Conservation (phyloP, 2,113 vertebrate genomes). For the Trochalopteron elliotii region DNA sequence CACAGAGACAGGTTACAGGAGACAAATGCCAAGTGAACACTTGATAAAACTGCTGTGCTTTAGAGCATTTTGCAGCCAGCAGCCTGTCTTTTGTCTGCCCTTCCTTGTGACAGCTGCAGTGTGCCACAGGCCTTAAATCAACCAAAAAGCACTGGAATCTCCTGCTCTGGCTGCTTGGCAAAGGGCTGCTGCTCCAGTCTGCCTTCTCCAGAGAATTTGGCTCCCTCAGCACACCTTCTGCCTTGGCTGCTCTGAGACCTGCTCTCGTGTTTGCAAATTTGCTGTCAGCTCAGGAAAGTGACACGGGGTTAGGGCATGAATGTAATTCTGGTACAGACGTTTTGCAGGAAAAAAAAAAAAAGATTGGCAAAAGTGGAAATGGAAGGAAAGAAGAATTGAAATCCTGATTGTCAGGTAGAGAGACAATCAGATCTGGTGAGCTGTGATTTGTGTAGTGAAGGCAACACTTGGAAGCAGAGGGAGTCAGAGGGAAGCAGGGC, state of each 20-base stretch:
- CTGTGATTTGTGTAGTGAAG: background rate
- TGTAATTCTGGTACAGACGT: background rate
- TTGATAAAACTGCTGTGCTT: background rate
- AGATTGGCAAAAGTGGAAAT: background rate
- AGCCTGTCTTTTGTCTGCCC: background rate
- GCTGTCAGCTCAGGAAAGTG: slow-evolving; percentile 20
- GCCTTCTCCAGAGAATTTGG: background rate
- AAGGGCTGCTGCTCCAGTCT: background rate
- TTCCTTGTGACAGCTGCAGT: slow-evolving; percentile 32
- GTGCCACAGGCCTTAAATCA: slow-evolving; percentile 7
- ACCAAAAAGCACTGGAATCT: background rate
- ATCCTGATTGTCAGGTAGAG: background rate
- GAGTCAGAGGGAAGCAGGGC: too few relatives aligned
- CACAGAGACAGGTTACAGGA: background rate
- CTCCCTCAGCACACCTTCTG: background rate
- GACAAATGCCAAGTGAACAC: slow-evolving; percentile 5
- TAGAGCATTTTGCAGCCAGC: background rate
- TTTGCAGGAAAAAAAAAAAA: background rate
- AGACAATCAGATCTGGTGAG: background rate
- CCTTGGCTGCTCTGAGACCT: background rate
- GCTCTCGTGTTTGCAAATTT: slow-evolving; percentile 27
- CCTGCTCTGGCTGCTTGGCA: background rate
- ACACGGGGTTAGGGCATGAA: background rate
- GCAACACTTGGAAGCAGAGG: background rate
- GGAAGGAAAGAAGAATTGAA: background rate